phyloP scores from a whole-genome alignment of 2,888 invertebrate genomes.

The Pinctada fucata region DNA sequence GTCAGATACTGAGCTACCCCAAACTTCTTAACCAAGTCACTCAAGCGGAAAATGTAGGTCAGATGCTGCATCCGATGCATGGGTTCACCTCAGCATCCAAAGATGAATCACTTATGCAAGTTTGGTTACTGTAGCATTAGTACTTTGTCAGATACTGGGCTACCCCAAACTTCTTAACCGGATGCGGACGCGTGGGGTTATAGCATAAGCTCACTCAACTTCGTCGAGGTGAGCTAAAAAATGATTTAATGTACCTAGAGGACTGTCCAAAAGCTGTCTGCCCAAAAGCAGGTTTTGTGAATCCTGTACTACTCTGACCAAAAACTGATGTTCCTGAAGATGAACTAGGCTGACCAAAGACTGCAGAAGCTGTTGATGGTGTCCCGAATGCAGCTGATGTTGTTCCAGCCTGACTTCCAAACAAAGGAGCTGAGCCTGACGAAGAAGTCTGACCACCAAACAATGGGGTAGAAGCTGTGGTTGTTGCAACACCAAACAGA shows the following conservation, averaged over 20 bases:
- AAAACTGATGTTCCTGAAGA: slow-evolving; percentile 34
- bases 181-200: too few species aligned
- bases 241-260: slow-evolving; percentile 31
- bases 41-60: too few species aligned
- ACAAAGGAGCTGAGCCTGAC: slow-evolving; percentile 25
- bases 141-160: too few species aligned
- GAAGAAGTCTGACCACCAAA: slow-evolving; percentile 20
- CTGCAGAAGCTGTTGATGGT: background rate
- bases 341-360: slow-evolving; percentile 8
- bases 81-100: too few species aligned
- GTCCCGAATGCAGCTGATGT: slow-evolving; percentile 22
- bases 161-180: too few species aligned
- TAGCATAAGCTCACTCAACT: too few species aligned
- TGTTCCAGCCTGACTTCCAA: slow-evolving; percentile 34
- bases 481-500: slow-evolving; percentile 15
- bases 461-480: slow-evolving; percentile 9
- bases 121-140: too few species aligned
- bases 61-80: too few species aligned
- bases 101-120: too few species aligned
- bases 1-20: too few species aligned
- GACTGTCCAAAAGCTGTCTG: slow-evolving; percentile 55
- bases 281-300: slow-evolving; percentile 50
- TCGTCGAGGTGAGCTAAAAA: too few species aligned
- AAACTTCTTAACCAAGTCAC: too few species aligned
- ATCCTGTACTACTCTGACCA: slow-evolving; percentile 40